Conservation (phyloP, 2,888 invertebrate genomes). For the Sinodicranocentrus sp. region DNA sequence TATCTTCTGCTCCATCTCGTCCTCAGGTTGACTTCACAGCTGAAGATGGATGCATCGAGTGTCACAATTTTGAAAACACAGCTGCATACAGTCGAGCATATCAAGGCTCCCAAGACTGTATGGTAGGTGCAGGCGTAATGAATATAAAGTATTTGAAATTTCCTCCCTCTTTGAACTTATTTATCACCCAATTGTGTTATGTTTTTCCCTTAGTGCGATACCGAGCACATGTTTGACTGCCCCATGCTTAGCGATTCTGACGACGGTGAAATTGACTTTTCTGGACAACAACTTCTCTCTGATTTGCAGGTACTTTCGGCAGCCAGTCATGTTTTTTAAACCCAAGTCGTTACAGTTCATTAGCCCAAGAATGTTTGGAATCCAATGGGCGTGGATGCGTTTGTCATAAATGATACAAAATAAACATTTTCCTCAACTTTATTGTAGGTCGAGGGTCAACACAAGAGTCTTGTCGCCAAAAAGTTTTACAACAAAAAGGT, state of each 20-base stretch:
- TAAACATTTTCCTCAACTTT: neutral
- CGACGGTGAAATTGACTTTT: constrained; percentile 75
- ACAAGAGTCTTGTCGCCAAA: constrained; percentile 87
- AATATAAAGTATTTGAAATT: too few relatives aligned
- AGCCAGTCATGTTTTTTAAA: neutral
- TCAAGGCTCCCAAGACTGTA: constrained; percentile 92
- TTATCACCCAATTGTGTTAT: too few relatives aligned
- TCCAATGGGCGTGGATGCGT: constrained; percentile 11
- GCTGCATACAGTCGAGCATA: constrained; percentile 96
- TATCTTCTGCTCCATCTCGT: too few relatives aligned
- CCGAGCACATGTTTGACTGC: constrained; percentile 98
- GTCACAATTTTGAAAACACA: constrained; percentile 90
- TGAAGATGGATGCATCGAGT: constrained; percentile 92
- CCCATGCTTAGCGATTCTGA: constrained; percentile 81
- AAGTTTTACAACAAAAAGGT: constrained; percentile 84
- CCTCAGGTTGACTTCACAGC: constrained; percentile 84
- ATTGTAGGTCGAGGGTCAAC: constrained; percentile 79
- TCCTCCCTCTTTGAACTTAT: too few relatives aligned
- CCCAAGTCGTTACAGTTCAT: constrained; percentile 1
- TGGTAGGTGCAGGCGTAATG: too few relatives aligned
- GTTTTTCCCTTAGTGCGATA: constrained; percentile 88
- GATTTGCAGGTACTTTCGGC: constrained; percentile 52
- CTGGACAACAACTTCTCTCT: constrained; percentile 55
- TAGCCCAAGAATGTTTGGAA: constrained; percentile 38
- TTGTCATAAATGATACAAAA: constrained; percentile 1